Conservation (phyloP, 2,797 vertebrate species). For the Oophaga sylvatica region DNA sequence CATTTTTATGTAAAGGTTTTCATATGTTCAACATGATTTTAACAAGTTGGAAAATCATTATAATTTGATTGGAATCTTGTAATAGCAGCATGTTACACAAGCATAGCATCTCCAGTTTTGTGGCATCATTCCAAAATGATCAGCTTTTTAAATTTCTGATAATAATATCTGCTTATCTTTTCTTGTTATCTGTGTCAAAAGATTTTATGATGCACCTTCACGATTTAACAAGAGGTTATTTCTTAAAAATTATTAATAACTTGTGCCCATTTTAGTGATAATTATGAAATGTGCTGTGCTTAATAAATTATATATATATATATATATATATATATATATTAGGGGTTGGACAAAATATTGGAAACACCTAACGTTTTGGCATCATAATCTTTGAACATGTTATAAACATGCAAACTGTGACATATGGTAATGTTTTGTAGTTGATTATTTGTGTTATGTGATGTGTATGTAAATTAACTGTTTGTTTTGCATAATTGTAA, state of each 20-base stretch:
- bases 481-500: too few relatives aligned
- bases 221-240: background rate
- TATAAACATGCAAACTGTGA: too few relatives aligned
- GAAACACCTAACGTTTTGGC: too few relatives aligned
- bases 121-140: slow-evolving; percentile 63
- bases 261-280: background rate
- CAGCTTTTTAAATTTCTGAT: slow-evolving; percentile 38
- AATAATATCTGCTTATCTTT: background rate
- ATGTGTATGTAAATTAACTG: too few relatives aligned
- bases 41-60: slow-evolving; percentile 72
- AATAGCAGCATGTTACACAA: slow-evolving; percentile 59
- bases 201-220: background rate
- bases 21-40: slow-evolving; percentile 72
- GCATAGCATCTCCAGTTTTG: slow-evolving; percentile 55
- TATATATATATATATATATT: too few relatives aligned
- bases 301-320: too few relatives aligned
- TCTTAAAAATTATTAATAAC: slow-evolving; percentile 13
- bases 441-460: too few relatives aligned
- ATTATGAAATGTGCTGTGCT: background rate
- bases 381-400: too few relatives aligned
- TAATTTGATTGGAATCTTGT: slow-evolving; percentile 64
- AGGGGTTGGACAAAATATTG: too few relatives aligned
- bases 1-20: slow-evolving; percentile 77
- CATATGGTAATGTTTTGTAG: too few relatives aligned
- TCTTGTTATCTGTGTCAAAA: slow-evolving; percentile 16